Conservation (phyloP, 1,140 invertebrate genomes). For the Hesperophylax magnus region DNA sequence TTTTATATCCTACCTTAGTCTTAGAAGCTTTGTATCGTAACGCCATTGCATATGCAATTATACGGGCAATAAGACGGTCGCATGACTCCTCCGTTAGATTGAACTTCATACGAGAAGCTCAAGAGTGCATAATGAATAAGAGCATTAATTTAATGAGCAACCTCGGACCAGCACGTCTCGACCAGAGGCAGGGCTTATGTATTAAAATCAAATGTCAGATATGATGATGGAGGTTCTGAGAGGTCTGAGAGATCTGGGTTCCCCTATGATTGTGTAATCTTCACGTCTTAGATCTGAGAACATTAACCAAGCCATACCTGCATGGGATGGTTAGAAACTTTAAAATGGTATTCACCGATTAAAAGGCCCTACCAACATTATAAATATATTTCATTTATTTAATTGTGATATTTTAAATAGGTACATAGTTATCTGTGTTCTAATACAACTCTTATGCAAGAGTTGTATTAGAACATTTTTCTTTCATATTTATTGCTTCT, state of each 20-base stretch:
- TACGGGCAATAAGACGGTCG: background rate
- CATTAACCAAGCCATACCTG: no score
- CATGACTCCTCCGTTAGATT: background rate
- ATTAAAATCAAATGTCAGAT: background rate
- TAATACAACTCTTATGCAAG: no score
- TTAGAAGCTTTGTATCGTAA: background rate
- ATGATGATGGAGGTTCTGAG: no score
- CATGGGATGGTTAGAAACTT: no score
- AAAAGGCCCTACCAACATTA: no score
- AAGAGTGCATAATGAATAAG: background rate
- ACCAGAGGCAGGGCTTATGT: background rate
- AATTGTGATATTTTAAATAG: no score
- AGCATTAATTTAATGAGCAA: constrained; percentile 7
- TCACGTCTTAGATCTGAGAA: no score
- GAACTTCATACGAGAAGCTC: background rate
- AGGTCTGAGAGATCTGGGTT: background rate
- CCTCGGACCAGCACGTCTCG: background rate
- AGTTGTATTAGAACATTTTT: no score
- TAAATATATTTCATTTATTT: no score
- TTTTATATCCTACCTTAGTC: background rate
- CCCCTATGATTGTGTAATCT: background rate
- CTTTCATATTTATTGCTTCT: no score
- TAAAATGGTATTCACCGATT: no score
- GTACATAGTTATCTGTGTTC: no score
- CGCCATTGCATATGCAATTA: background rate